Conservation (phyloP, 2,888 invertebrate genomes). For the Rhyacophila evoluta region DNA sequence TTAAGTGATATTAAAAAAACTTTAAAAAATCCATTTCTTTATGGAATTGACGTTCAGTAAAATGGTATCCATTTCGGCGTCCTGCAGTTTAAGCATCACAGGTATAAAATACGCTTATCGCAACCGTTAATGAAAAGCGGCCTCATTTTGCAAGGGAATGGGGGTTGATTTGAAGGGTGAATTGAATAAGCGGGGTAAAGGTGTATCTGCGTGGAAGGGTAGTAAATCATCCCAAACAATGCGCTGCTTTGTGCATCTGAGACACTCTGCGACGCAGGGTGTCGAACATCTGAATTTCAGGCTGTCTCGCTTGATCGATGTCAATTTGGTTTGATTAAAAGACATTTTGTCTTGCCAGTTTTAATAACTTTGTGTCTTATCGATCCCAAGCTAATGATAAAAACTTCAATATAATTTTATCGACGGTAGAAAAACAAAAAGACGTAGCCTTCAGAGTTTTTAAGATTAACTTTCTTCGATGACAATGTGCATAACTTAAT, state of each 20-base stretch:
- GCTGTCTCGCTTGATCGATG: not conserved
- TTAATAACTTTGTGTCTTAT: not conserved
- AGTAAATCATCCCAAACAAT: constrained; percentile 17
- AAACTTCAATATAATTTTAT: too few species aligned
- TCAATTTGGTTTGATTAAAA: constrained; percentile 17
- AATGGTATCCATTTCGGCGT: too few species aligned
- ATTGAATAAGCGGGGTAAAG: constrained; percentile 17
- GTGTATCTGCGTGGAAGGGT: constrained; percentile 22
- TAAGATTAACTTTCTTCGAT: too few species aligned
- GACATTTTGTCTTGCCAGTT: not conserved
- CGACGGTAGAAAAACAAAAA: too few species aligned
- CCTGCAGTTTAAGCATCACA: too few species aligned
- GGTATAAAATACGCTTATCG: not conserved
- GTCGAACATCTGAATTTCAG: not conserved
- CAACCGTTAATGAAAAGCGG: not conserved
- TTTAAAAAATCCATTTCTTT: too few species aligned
- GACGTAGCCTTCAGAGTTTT: too few species aligned
- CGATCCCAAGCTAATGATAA: not conserved
- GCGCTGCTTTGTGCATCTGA: constrained; percentile 9
- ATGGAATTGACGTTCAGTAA: too few species aligned
- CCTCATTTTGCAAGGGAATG: not conserved
- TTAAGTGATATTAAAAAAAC: too few species aligned
- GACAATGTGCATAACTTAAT: too few species aligned
- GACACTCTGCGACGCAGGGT: not conserved
- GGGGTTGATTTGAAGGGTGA: not conserved